Conservation (phyloP, 2,797 vertebrate genomes). For the Decapterus maruadsi region DNA sequence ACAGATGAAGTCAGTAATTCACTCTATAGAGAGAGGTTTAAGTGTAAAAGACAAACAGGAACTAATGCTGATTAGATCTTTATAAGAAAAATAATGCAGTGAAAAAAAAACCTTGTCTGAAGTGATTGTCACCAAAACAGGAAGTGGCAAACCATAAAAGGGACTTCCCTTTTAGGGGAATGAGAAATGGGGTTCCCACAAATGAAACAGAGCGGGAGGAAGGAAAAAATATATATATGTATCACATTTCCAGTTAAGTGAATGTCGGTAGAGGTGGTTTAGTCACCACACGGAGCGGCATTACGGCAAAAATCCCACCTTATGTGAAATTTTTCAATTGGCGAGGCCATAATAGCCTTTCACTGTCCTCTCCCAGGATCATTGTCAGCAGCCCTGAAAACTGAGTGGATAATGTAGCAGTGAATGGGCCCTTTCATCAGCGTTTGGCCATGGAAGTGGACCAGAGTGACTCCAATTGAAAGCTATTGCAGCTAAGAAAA, state of each 20-base stretch:
- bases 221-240: background rate
- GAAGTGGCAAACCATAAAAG: background rate
- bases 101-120: background rate
- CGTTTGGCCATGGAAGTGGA: conserved; percentile 67
- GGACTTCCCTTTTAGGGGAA: conserved; percentile 9
- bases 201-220: background rate
- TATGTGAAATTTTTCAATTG: conserved; percentile 41
- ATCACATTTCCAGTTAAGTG: background rate
- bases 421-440: conserved; percentile 76
- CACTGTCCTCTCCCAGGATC: conserved; percentile 62
- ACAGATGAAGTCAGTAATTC: background rate
- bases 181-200: background rate
- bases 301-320: conserved; percentile 33
- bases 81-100: background rate
- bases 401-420: conserved; percentile 70
- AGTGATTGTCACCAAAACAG: conserved; percentile 13
- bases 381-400: conserved; percentile 64
- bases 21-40: background rate
- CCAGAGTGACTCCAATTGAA: conserved; percentile 73
- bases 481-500: conserved; percentile 70
- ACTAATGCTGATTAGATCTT: background rate
- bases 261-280: background rate
- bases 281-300: conserved; percentile 17
- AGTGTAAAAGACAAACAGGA: background rate
- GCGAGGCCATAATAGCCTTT: conserved; percentile 49